Base-by-base conservation (phyloP, 2,113 vertebrate species). In the Eulemur rufifrons region DNA sequence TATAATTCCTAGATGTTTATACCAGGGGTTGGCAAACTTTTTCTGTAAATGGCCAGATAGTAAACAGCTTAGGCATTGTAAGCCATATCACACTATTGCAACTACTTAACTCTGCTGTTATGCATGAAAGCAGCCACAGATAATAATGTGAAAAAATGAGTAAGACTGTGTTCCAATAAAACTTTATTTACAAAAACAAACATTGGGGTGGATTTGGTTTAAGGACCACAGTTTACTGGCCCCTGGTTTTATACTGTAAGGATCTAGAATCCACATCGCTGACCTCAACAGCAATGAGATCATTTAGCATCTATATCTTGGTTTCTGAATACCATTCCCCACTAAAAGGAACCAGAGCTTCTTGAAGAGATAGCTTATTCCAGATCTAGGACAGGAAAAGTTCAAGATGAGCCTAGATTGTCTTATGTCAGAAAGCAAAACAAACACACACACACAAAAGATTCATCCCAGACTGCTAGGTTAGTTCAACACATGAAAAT, bases 401-500 rank as follows among this genome's bases (percentile, higher is more conserved):
- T 94, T 89, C 54, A 86, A 69, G 42, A 63, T 89, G 50, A 71
- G 21, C 63, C 34, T 71, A 17, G 27, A 56, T 71, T 71, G 29
- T 59, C 74, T 96, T 80, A 47, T 42, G 39, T 47, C 45, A 91
- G 54, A 95, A 93, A 90, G 27, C 54, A 95, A 90, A 73, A 63
- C 29, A 83, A 63, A 74, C 27, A 84, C 84, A 84, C 23, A 12
- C 69, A 73, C 23, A 45, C 2, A 73, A 42, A 27, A 3, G 23
- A 45, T 27, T 45, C 71, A 45, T 73, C 23, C 39, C 71, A 73
- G 71, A 73, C 25, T 73, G 25, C 25, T 7, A 45, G 25, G 25
- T 73, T 27, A 13, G 39, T 73, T 45, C 39, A 45, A 73, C 13
- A 73, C 42, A 73, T 15, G 71, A 73, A 73, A 73, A 73, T 39